These are phyloP conservation scores for Sceloporus tristichus DNA, from an alignment of 2,113 vertebrate species.

Conservation along the genomic window DNA sequence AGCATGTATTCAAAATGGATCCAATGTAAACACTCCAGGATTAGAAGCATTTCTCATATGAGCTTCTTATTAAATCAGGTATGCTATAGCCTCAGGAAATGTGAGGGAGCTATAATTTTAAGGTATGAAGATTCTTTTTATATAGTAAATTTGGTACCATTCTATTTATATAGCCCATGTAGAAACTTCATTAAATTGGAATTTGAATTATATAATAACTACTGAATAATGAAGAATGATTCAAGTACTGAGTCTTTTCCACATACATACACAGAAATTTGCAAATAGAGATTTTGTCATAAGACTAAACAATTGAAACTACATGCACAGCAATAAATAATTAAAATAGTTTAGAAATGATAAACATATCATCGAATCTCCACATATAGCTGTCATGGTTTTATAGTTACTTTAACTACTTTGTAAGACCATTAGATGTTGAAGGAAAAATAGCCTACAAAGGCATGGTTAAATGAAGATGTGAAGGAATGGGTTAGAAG, in stretches of 20 bases:
- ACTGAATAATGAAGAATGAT: conserved; percentile 5
- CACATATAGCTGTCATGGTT: background rate
- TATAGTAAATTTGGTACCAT: conserved; percentile 32
- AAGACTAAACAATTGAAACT: background rate
- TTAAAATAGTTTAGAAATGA: conserved; percentile 10
- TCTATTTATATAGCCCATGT: background rate
- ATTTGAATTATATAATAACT: conserved; percentile 39
- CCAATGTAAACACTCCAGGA: background rate
- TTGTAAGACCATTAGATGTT: background rate
- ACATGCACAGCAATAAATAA: background rate
- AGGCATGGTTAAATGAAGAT: background rate
- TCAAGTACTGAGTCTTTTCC: background rate
- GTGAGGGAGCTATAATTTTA: background rate
- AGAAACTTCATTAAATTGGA: conserved; percentile 33
- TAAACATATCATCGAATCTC: background rate
- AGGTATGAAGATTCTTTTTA: background rate
- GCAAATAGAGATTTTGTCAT: background rate
- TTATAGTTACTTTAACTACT: background rate
- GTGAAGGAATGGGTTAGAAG: background rate
- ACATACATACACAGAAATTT: conserved; percentile 5
- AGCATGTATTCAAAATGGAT: background rate
- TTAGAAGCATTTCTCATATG: background rate
- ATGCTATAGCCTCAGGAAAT: background rate
- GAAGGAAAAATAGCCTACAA: too few relatives aligned
- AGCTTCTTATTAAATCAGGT: background rate